Evolutionary conservation across 2,797 vertebrate species (phyloP).

Genomic region (Sebastes trivittatus): DNA sequence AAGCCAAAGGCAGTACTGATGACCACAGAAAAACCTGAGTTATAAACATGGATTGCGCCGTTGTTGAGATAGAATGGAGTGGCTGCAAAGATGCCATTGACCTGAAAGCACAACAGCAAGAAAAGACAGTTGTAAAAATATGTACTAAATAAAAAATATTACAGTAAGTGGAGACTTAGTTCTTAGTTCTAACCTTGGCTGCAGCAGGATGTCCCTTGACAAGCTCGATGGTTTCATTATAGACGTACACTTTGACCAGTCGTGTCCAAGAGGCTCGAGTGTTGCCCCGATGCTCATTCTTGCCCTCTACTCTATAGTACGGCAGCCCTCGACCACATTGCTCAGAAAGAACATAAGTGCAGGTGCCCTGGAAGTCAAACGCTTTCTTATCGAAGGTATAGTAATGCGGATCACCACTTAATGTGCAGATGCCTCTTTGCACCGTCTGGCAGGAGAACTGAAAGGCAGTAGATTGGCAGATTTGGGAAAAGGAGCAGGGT

Average conservation of each 20-base stretch:
- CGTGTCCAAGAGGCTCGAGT: slow-evolving; percentile 67
- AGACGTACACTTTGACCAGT: slow-evolving; percentile 71
- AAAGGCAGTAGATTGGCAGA: slow-evolving; percentile 41
- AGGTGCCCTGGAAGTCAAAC: slow-evolving; percentile 81
- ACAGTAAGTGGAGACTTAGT: too few species aligned
- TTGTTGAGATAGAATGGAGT: too few species aligned
- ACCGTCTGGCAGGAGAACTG: slow-evolving; percentile 62
- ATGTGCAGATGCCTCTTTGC: slow-evolving; percentile 60
- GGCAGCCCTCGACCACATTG: slow-evolving; percentile 44
- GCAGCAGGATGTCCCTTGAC: too few species aligned
- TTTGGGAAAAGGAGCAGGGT: slow-evolving; percentile 66
- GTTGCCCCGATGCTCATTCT: slow-evolving; percentile 74
- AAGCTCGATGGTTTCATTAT: slow-evolving; percentile 10
- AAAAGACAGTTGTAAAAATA: too few species aligned
- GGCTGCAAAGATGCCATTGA: too few species aligned
- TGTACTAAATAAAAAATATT: too few species aligned
- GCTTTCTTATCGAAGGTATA: slow-evolving; percentile 68
- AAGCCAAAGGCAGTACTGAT: too few species aligned
- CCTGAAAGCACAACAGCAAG: too few species aligned
- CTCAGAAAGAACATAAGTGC: slow-evolving; percentile 78
- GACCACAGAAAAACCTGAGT: too few species aligned
- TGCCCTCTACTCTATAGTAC: slow-evolving; percentile 75
- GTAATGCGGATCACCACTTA: slow-evolving; percentile 82
- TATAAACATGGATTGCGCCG: too few species aligned
- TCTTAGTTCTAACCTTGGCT: too few species aligned